These are phyloP conservation scores for Aurelia aurita complex sp. Pacific DNA, from an alignment of 30 jellyfish, hydroid and myxozoan genomes.

Conservation along the genomic window DNA sequence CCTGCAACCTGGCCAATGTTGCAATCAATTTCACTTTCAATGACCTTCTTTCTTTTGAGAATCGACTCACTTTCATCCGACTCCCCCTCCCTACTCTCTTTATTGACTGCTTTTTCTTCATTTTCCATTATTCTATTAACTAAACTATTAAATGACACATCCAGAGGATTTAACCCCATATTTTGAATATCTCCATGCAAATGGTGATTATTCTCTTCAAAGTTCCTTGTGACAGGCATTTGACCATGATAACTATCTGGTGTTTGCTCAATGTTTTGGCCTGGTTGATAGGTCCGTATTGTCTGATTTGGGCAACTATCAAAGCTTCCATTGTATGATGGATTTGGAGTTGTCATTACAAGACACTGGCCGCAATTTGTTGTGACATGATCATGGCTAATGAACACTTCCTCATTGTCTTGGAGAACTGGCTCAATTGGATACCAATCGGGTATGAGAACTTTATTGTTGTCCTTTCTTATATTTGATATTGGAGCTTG, in stretches of 20 bases:
- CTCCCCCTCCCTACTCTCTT: no score
- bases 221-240: not conserved
- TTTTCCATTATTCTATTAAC: not conserved
- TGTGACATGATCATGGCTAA: not conserved
- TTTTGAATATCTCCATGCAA: not conserved
- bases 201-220: not conserved
- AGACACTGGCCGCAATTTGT: not conserved
- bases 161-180: not conserved
- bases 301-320: not conserved
- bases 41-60: no score
- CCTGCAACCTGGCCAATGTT: no score
- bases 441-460: slow-evolving; percentile 28
- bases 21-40: no score
- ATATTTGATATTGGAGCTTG: not conserved
- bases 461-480: slow-evolving; percentile 29
- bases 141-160: not conserved
- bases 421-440: slow-evolving; percentile 38
- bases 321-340: not conserved
- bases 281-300: not conserved
- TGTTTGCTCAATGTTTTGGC: not conserved
- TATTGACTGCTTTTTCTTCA: no score
- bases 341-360: not conserved
- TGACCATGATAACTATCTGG: not conserved
- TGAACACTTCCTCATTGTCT: slow-evolving; percentile 28
- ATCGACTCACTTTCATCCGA: no score